These are phyloP conservation scores for Eretmochelys imbricata DNA, from an alignment of 2,113 vertebrate genomes.

Conservation along the genomic window DNA sequence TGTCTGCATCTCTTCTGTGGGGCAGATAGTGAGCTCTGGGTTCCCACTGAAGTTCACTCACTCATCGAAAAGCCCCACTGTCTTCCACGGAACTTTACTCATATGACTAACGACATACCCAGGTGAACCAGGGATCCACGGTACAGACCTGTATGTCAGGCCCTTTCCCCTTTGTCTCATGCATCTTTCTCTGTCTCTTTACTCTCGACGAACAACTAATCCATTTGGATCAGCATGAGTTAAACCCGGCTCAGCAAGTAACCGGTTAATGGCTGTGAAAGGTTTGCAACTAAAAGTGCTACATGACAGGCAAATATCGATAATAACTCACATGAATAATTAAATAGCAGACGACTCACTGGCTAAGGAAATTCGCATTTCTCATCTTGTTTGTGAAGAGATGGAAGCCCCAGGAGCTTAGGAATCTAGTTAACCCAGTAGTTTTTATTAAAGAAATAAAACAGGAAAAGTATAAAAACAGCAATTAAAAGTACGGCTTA, in stretches of 20 bases:
- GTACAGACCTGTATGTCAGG: background rate
- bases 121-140: accelerated
- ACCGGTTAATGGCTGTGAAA: conserved; percentile 8
- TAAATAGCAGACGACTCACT: conserved; percentile 69
- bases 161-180: accelerated
- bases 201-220: background rate
- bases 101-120: background rate
- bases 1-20: background rate
- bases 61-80: conserved; percentile 42
- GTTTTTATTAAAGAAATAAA: conserved; percentile 73
- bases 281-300: conserved; percentile 6
- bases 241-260: background rate
- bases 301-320: conserved; percentile 36
- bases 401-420: conserved; percentile 53
- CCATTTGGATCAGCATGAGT: background rate
- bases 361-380: conserved; percentile 58
- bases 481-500: conserved; percentile 40
- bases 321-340: conserved; percentile 66
- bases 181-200: background rate
- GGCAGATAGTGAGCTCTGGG: background rate
- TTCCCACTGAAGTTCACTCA: conserved; percentile 18
- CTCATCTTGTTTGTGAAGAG: conserved; percentile 67
- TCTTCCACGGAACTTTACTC: conserved; percentile 14
- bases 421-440: conserved; percentile 10
- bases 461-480: conserved; percentile 42